Evolutionary conservation across 2,888 invertebrate species (phyloP).

Genomic region (Psococerastis gibbosa): DNA sequence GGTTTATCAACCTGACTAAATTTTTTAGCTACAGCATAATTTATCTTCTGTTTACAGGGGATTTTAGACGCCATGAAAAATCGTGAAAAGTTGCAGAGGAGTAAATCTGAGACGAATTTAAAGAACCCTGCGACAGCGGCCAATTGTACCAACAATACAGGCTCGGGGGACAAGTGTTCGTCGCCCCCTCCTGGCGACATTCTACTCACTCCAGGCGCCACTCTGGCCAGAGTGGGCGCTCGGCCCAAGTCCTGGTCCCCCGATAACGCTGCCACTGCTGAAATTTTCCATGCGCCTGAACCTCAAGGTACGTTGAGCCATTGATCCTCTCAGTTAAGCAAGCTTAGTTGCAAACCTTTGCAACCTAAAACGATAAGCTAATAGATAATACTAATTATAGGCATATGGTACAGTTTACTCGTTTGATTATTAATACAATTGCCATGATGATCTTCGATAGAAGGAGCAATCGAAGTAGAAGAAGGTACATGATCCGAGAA

Average conservation of each 20-base stretch:
- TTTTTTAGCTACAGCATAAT: too few relatives aligned
- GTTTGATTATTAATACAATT: too few relatives aligned
- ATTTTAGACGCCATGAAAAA: constrained; percentile 94
- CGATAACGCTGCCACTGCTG: constrained; percentile 39
- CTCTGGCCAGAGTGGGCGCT: constrained; percentile 22
- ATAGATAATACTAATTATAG: too few relatives aligned
- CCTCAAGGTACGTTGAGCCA: constrained; percentile 22
- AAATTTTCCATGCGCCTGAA: constrained; percentile 25
- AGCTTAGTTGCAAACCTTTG: constrained; percentile 10
- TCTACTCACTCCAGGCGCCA: constrained; percentile 19
- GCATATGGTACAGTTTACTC: too few relatives aligned
- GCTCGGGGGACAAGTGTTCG: constrained; percentile 16
- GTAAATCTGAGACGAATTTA: constrained; percentile 81
- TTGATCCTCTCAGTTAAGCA: too few relatives aligned
- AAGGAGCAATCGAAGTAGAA: too few relatives aligned
- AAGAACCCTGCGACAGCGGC: constrained; percentile 37
- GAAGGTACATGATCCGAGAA: too few relatives aligned
- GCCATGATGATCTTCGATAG: too few relatives aligned
- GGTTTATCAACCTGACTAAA: too few relatives aligned
- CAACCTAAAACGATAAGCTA: too few relatives aligned
- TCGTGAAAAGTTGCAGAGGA: constrained; percentile 76
- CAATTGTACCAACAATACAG: constrained; percentile 11
- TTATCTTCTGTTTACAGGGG: constrained; percentile 42
- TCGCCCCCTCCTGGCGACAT: constrained; percentile 35
- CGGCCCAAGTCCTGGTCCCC: constrained; percentile 60